Percentiles rank a stretch among this genome's conserved stretches.
phyloP scores from a whole-genome alignment of 2,888 invertebrate genomes.

The Zele albiditarsus region DNA sequence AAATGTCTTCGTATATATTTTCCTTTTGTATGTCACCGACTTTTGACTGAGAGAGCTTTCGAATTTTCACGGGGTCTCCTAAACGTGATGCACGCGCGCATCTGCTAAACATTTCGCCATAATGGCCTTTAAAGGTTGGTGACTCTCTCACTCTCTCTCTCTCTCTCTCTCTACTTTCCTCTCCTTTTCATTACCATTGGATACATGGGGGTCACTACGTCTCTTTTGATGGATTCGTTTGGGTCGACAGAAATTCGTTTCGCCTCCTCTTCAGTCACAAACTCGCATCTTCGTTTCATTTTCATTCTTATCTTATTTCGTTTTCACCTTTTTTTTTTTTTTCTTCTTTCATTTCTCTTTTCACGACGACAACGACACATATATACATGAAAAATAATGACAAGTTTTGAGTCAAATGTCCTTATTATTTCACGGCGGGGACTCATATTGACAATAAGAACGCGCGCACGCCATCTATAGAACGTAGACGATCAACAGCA shows the following conservation, averaged over 20 bases:
- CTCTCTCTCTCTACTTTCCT: neutral
- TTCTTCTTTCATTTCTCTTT: conserved; percentile 16
- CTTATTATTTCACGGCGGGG: conserved; percentile 10
- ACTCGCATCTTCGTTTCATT: conserved; percentile 29
- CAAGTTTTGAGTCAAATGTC: conserved; percentile 3
- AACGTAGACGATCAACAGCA: neutral
- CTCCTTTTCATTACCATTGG: neutral
- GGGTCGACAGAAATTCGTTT: conserved; percentile 67
- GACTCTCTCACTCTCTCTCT: neutral
- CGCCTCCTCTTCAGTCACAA: conserved; percentile 59
- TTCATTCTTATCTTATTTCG: conserved; percentile 19
- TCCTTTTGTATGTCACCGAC: conserved; percentile 13
- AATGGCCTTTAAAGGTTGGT: conserved; percentile 18
- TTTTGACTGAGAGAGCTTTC: conserved; percentile 42
- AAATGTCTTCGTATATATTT: conserved; percentile 28
- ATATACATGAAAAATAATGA: neutral
- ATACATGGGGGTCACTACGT: neutral
- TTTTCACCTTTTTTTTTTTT: conserved; percentile 2
- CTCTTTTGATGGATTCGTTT: conserved; percentile 65
- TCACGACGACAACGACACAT: neutral
- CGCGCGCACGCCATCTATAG: conserved; percentile 7
- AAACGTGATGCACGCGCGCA: conserved; percentile 19
- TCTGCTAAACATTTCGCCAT: conserved; percentile 31
- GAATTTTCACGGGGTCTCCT: conserved; percentile 46
- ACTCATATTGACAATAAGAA: neutral